Evolutionary conservation across 2,888 invertebrate species (phyloP).

Genomic region (Athetis lepigone): DNA sequence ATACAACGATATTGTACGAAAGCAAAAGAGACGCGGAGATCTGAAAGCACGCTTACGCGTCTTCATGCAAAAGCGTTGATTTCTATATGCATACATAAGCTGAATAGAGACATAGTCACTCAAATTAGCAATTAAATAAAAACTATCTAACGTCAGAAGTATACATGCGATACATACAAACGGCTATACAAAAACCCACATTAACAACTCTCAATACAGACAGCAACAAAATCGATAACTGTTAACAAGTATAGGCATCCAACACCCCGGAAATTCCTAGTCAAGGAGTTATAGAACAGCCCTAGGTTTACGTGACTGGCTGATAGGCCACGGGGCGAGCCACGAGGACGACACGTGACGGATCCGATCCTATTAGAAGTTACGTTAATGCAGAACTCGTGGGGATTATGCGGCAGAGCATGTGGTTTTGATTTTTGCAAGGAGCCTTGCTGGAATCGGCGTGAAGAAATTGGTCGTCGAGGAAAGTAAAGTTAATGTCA

Average conservation of each 20-base stretch:
- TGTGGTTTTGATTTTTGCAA: slow-evolving; percentile 2
- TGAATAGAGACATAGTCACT: too few relatives aligned
- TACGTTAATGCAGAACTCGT: slow-evolving; percentile 40
- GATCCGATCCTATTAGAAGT: slow-evolving; percentile 62
- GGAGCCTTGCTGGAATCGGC: neutral
- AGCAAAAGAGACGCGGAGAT: too few relatives aligned
- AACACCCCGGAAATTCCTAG: slow-evolving; percentile 33
- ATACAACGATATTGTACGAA: too few relatives aligned
- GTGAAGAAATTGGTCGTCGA: too few relatives aligned
- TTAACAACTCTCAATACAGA: neutral
- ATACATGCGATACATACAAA: neutral
- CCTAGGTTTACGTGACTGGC: slow-evolving; percentile 48
- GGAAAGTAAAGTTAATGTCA: too few relatives aligned
- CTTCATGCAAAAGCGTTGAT: too few relatives aligned
- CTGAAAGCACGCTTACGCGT: too few relatives aligned
- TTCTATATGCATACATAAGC: too few relatives aligned
- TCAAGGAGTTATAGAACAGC: slow-evolving; percentile 19
- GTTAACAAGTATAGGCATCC: slow-evolving; percentile 2
- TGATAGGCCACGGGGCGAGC: slow-evolving; percentile 46
- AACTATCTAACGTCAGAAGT: too few relatives aligned
- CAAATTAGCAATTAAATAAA: too few relatives aligned
- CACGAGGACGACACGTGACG: slow-evolving; percentile 61
- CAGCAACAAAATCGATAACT: neutral
- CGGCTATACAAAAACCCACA: neutral
- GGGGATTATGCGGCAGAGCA: slow-evolving; percentile 26